Base-by-base conservation (phyloP, 1,140 invertebrate species). In the Drosophila yakuba region DNA sequence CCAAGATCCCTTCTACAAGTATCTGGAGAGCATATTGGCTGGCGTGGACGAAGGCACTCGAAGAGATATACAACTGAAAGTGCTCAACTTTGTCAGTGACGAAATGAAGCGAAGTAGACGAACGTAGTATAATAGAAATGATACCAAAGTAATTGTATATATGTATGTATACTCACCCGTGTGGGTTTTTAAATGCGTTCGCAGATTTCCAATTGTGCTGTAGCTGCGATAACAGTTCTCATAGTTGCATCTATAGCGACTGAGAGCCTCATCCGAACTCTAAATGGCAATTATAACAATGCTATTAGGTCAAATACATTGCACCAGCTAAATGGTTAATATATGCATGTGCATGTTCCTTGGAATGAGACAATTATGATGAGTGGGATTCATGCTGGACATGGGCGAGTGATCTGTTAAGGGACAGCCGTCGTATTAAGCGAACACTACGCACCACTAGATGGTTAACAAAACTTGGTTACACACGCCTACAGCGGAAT, bases 151-250 rank as follows among this genome's bases (percentile, higher is more conserved):
- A 4, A 4, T 2, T 57, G 14, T 17, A 20, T n/a, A 11, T 32
- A 58, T 10, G 28, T 17, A 15, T 32, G 28, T 17, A 15, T 32
- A 75, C 71, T 92, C 93, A 98, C 98, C 98, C 96, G 96, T 98
- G 88, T 99, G 98, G 63, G 97, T 98, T 94, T 98, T 98, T 94
- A 98, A 95, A 93, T 99, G 98, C 55, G 98, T 99, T 89, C 97
- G 95, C 54, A 99, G 93, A 93, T 99, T 99, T 54, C 98, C 98
- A 72, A 97, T 95, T 8, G 98, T 99, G 83, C 97, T 98, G 91
- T 99, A 99, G 23, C 96, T 98, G 77, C 98, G 94, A 67, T 94
- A 93, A 93, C 98, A 99, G 1, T 97, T 97, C 68, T 97, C 95
- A 93, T 96, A 98, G 93, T 98, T 96, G 93, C 98, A 99, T 83